A percentile compares a stretch with the other conserved stretches of the same genome.
Evolutionary conservation across 2,113 vertebrate genomes (phyloP).

Genomic region (Pygoscelis antarcticus): DNA sequence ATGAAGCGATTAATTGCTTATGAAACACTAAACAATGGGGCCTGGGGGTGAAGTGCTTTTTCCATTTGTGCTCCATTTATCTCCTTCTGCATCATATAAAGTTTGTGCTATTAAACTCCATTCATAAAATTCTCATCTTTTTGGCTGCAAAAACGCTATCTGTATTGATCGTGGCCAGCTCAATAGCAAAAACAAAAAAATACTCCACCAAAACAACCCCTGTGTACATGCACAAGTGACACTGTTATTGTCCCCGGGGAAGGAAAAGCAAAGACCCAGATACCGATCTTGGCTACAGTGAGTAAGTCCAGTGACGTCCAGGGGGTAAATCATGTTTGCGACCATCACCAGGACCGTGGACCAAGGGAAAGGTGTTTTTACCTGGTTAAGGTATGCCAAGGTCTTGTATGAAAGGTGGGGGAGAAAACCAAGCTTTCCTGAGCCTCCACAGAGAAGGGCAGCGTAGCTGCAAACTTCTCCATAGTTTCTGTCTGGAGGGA

Average conservation of each 20-base stretch:
- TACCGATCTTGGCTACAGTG: not conserved
- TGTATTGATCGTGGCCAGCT: not conserved
- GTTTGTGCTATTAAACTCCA: constrained; percentile 8
- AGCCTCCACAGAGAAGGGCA: not conserved
- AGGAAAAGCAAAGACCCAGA: not conserved
- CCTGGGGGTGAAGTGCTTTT: constrained; percentile 55
- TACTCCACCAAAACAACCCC: not conserved
- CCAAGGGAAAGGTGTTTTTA: not conserved
- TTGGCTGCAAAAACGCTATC: not conserved
- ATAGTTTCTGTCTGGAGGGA: not conserved
- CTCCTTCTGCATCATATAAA: constrained; percentile 31
- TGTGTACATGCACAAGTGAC: not conserved
- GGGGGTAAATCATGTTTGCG: not conserved
- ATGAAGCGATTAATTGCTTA: constrained; percentile 62
- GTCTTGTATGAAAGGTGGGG: not conserved
- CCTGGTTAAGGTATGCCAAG: not conserved
- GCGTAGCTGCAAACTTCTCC: not conserved
- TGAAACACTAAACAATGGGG: constrained; percentile 52
- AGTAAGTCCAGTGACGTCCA: not conserved
- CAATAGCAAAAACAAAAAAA: not conserved
- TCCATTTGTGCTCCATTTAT: constrained; percentile 55
- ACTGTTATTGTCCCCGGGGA: not conserved
- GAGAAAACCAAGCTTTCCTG: not conserved
- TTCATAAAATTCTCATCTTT: constrained; percentile 25
- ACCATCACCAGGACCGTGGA: rapidly evolving